Conservation (phyloP, 2,888 invertebrate species). For the Drosophila setosimentum region DNA sequence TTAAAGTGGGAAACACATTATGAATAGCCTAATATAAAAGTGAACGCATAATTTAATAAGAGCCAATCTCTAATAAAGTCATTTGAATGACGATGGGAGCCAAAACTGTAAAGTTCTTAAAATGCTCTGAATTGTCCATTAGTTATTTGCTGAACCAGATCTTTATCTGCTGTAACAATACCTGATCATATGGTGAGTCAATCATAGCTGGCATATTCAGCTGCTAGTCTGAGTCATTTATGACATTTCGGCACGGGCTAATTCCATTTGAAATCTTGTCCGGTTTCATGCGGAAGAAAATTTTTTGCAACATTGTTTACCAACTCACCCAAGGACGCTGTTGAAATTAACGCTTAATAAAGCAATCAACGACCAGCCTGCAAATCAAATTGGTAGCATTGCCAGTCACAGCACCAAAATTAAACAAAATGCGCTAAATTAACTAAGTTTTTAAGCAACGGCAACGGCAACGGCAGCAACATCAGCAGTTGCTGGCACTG, state of each 20-base stretch:
- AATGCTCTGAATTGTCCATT: background rate
- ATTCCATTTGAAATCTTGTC: slow-evolving; percentile 10
- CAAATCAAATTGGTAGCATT: slow-evolving; percentile 77
- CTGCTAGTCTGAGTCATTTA: slow-evolving; percentile 36
- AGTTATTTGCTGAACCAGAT: background rate
- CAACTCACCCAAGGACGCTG: slow-evolving; percentile 67
- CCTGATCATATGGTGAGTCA: slow-evolving; percentile 5
- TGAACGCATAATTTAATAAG: slow-evolving; percentile 72
- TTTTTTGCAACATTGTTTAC: slow-evolving; percentile 34
- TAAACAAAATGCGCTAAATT: slow-evolving; percentile 79
- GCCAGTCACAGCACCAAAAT: slow-evolving; percentile 59
- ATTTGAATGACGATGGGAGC: slow-evolving; percentile 44
- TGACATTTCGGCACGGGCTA: slow-evolving; percentile 34
- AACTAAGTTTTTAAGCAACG: slow-evolving; percentile 65
- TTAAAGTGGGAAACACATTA: slow-evolving; percentile 65
- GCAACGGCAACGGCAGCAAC: slow-evolving; percentile 34
- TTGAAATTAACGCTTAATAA: slow-evolving; percentile 78
- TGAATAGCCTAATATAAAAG: slow-evolving; percentile 25
- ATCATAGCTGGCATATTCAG: slow-evolving; percentile 1
- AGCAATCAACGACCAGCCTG: slow-evolving; percentile 73
- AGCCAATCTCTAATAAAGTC: slow-evolving; percentile 31
- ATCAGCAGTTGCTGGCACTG: slow-evolving; percentile 2
- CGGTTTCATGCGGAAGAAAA: slow-evolving; percentile 61
- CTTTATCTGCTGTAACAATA: background rate
- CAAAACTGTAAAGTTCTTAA: slow-evolving; percentile 4